Evolutionary conservation across 2,797 vertebrate genomes (phyloP).

Genomic region (Alectoris magna): DNA sequence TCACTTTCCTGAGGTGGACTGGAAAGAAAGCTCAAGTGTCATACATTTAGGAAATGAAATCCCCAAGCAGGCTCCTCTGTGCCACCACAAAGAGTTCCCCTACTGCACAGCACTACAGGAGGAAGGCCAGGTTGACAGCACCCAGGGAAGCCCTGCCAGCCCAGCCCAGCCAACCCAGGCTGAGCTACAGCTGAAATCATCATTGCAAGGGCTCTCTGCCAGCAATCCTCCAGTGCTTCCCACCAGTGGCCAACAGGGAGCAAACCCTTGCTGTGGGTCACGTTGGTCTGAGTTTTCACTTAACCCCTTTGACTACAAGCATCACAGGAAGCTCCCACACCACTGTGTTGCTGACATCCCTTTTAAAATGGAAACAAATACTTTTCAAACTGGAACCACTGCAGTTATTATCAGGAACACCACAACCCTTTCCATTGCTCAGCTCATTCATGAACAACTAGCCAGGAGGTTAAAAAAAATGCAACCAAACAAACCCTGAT

Average conservation of each 20-base stretch:
- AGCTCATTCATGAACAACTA: slow-evolving; percentile 24
- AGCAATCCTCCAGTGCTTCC: not conserved
- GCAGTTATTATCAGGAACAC: slow-evolving; percentile 2
- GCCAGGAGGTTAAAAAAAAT: slow-evolving; percentile 60
- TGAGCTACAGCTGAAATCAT: not conserved
- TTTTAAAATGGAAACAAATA: not conserved
- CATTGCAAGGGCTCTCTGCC: not conserved
- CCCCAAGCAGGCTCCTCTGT: not conserved
- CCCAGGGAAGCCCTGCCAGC: fast-evolving
- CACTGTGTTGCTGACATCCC: fast-evolving
- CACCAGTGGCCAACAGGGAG: fast-evolving
- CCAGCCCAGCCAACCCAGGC: not conserved
- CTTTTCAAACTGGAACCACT: not conserved
- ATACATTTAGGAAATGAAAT: not conserved
- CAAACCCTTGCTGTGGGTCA: not conserved
- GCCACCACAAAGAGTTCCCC: fast-evolving
- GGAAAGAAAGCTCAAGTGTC: not conserved
- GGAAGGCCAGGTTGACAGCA: fast-evolving
- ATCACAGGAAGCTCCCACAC: not conserved
- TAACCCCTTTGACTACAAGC: not conserved
- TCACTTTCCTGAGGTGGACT: not conserved
- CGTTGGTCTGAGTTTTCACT: fast-evolving
- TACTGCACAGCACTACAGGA: fast-evolving
- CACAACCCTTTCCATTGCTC: not conserved
- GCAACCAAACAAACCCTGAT: slow-evolving; percentile 52